Evolutionary conservation across 1,140 invertebrate genomes (phyloP).

Genomic region (Ladona fulva): DNA sequence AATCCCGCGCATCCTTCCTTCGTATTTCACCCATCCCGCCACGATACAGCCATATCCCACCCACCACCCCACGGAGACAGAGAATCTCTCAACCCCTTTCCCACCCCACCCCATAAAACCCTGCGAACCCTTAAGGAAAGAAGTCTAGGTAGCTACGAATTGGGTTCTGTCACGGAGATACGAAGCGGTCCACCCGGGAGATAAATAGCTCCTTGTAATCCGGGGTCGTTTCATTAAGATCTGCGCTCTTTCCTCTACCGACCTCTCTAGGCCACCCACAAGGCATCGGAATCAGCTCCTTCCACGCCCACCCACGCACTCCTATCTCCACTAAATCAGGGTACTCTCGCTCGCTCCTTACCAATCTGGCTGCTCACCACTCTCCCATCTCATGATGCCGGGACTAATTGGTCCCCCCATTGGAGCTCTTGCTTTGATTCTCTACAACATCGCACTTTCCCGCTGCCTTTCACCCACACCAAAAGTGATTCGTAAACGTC

Average conservation of each 20-base stretch:
- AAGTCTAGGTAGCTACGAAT: background rate
- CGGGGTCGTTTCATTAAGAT: background rate
- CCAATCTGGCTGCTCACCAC: background rate
- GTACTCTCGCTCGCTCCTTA: background rate
- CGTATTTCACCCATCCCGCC: background rate
- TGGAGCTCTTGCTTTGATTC: too few species aligned
- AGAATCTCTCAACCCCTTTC: background rate
- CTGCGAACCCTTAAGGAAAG: background rate
- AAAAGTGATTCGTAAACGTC: too few species aligned
- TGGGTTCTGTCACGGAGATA: background rate
- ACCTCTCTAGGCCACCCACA: background rate
- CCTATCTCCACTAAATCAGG: conserved; percentile 1
- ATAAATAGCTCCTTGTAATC: conserved; percentile 10
- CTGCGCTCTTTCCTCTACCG: background rate
- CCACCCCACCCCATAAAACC: background rate
- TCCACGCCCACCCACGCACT: background rate
- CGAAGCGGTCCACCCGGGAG: background rate
- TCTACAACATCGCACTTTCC: background rate
- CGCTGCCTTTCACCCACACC: background rate
- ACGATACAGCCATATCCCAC: background rate
- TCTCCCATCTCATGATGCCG: background rate
- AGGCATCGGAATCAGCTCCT: background rate
- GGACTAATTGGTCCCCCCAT: background rate
- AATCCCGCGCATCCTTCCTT: too few species aligned
- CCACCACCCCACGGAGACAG: background rate